Evolutionary conservation across 1,140 invertebrate species (phyloP).

Genomic region (Pachyrhynchus sulphureomaculatus): DNA sequence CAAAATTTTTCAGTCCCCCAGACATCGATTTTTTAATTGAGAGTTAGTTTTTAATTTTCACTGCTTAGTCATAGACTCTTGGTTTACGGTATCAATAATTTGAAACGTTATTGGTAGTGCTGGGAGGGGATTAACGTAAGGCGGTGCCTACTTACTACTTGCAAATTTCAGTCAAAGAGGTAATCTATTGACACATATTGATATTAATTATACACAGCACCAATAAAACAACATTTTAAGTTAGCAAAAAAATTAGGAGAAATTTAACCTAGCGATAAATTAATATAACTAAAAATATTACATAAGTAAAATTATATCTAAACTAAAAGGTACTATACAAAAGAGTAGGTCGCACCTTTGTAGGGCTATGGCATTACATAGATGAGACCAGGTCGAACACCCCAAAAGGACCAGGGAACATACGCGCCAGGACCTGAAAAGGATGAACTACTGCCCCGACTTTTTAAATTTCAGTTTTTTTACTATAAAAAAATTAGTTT

Average conservation of each 20-base stretch:
- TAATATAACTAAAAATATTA: not conserved
- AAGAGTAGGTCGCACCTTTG: slow-evolving; percentile 48
- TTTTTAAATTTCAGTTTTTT: slow-evolving; percentile 38
- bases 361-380: slow-evolving; percentile 44
- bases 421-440: slow-evolving; percentile 48
- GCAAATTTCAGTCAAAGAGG: too few relatives aligned
- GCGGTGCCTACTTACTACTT: too few relatives aligned
- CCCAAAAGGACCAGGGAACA: slow-evolving; percentile 47
- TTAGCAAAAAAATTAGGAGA: not conserved
- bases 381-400: slow-evolving; percentile 46
- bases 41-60: too few relatives aligned
- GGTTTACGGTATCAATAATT: too few relatives aligned
- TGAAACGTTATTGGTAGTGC: too few relatives aligned
- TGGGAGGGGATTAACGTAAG: too few relatives aligned
- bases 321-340: slow-evolving; percentile 34
- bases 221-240: not conserved
- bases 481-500: slow-evolving; percentile 34
- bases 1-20: too few relatives aligned
- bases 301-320: not conserved
- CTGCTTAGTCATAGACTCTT: too few relatives aligned
- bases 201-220: too few relatives aligned
- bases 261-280: not conserved
- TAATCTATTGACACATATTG: too few relatives aligned
- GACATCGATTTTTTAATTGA: too few relatives aligned
- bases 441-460: slow-evolving; percentile 48